These are phyloP conservation scores for Eueides isabella DNA, from an alignment of 1,140 invertebrate species.

Conservation along the genomic window DNA sequence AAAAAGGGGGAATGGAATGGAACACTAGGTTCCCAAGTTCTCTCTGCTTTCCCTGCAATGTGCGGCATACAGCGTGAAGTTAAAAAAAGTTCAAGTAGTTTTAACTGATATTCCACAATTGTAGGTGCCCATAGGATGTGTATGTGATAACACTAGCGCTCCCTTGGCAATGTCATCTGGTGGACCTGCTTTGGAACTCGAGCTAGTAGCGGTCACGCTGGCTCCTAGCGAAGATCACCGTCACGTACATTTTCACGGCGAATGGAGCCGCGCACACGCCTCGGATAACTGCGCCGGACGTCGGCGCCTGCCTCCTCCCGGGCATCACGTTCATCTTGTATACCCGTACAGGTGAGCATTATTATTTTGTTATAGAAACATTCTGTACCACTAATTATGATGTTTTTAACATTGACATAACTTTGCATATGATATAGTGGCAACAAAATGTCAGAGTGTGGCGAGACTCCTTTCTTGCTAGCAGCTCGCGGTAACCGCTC, in stretches of 20 bases:
- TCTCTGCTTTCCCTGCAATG: too few relatives aligned
- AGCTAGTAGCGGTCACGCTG: constrained; percentile 82
- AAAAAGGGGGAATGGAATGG: too few relatives aligned
- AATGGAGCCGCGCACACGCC: constrained; percentile 81
- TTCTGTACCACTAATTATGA: background rate
- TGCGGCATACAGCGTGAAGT: too few relatives aligned
- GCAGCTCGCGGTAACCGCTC: constrained; percentile 88
- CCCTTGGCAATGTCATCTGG: constrained; percentile 51
- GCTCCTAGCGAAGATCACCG: constrained; percentile 86
- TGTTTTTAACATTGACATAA: background rate
- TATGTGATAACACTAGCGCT: constrained; percentile 85
- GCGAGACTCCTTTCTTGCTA: constrained; percentile 88
- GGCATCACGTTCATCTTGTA: constrained; percentile 83
- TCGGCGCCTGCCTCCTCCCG: constrained; percentile 83
- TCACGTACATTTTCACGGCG: constrained; percentile 86
- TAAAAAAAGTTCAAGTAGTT: too few relatives aligned
- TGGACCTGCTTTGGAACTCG: constrained; percentile 61
- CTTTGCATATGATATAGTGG: constrained; percentile 32
- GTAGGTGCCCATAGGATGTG: constrained; percentile 84
- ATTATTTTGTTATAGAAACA: background rate
- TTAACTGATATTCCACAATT: background rate
- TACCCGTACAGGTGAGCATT: constrained; percentile 82
- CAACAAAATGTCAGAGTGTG: constrained; percentile 85
- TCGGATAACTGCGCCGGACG: constrained; percentile 50
- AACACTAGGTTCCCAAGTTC: too few relatives aligned